These are phyloP conservation scores for Drosophila fuyamai DNA, from an alignment of 1,140 invertebrate genomes.

Conservation along the genomic window DNA sequence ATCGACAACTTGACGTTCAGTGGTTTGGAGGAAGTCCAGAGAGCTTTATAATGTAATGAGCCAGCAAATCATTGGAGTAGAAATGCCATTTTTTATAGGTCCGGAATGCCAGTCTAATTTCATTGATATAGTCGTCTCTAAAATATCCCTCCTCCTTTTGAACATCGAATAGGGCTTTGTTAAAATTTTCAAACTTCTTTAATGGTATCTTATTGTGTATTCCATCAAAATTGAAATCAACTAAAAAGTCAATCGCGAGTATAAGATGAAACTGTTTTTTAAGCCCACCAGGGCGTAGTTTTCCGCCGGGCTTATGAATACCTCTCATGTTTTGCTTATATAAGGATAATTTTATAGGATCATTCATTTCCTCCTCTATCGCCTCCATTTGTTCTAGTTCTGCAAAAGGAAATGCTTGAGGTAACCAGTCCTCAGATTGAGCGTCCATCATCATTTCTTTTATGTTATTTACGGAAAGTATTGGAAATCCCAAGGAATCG, in stretches of 20 bases:
- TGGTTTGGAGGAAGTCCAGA: no score
- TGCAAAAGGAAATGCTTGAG: conserved; percentile 29
- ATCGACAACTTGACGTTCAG: no score
- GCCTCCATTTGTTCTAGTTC: conserved; percentile 23
- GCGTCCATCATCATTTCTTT: no score
- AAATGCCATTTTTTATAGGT: conserved; percentile 40
- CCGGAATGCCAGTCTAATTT: conserved; percentile 28
- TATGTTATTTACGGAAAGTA: not conserved
- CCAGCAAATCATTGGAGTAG: no score
- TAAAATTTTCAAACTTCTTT: conserved; percentile 28
- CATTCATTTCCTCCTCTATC: conserved; percentile 34
- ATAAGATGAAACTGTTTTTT: conserved; percentile 36
- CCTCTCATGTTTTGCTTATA: conserved; percentile 23
- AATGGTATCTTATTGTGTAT: conserved; percentile 38
- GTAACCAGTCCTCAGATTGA: not conserved
- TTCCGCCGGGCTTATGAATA: conserved; percentile 24
- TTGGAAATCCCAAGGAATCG: not conserved
- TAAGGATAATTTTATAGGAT: conserved; percentile 11
- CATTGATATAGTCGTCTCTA: conserved; percentile 28
- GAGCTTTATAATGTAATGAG: no score
- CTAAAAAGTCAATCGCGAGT: conserved; percentile 25
- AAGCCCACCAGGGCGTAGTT: conserved; percentile 18
- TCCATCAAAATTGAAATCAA: conserved; percentile 34
- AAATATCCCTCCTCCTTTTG: conserved; percentile 10
- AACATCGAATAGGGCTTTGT: conserved; percentile 22